These are phyloP conservation scores for Elysia chlorotica DNA, from an alignment of 1,140 invertebrate genomes.

Conservation along the genomic window DNA sequence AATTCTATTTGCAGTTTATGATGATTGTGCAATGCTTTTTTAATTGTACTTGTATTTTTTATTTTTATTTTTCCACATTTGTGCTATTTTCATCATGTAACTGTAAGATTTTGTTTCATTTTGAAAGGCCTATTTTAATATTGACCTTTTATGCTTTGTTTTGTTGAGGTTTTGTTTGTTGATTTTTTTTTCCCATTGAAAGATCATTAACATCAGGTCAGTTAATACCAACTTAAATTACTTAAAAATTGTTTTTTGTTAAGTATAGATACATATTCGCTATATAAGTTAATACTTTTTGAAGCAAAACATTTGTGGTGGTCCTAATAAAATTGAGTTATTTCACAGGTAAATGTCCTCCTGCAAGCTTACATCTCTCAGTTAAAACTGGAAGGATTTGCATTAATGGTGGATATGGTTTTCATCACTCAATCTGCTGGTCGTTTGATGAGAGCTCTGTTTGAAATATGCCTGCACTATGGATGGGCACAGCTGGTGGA, in stretches of 20 bases:
- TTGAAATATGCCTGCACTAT: constrained; percentile 86
- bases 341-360: constrained; percentile 83
- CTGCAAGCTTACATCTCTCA: constrained; percentile 99
- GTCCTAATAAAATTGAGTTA: too few species aligned
- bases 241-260: too few species aligned
- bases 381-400: constrained; percentile 96
- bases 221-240: too few species aligned
- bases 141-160: not conserved
- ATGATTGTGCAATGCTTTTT: too few species aligned
- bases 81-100: not conserved
- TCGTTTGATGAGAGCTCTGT: constrained; percentile 93
- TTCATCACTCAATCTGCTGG: constrained; percentile 98
- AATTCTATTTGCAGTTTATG: too few species aligned
- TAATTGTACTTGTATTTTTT: too few species aligned
- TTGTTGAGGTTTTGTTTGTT: not conserved
- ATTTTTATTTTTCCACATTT: not conserved
- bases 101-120: not conserved
- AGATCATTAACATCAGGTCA: too few species aligned
- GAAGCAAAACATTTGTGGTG: too few species aligned
- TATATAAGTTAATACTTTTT: too few species aligned
- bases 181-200: too few species aligned
- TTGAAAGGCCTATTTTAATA: not conserved
- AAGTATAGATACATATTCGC: too few species aligned
- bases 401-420: constrained; percentile 99
- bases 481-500: constrained; percentile 98